These are phyloP conservation scores for Heliconius melpomene DNA, from an alignment of 1,140 invertebrate species.

Conservation along the genomic window DNA sequence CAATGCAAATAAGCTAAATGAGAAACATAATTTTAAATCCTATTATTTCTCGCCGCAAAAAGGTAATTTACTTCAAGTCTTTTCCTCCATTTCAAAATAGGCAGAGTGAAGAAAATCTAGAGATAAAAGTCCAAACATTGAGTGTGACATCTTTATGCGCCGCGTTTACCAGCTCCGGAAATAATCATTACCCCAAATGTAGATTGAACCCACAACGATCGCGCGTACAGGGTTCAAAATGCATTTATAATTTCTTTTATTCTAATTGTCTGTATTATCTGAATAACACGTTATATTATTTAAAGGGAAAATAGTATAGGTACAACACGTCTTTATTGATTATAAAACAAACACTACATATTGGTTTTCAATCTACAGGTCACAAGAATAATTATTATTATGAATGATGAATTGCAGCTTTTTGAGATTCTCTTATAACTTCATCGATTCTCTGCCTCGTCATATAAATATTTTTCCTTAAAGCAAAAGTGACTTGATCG, in stretches of 20 bases:
- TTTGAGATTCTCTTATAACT: conserved; percentile 22
- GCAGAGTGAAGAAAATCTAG: no score
- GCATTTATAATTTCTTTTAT: no score
- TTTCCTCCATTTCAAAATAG: no score
- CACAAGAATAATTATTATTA: background rate
- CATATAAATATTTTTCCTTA: conserved; percentile 46
- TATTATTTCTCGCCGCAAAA: background rate
- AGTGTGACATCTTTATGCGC: no score
- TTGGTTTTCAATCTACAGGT: background rate
- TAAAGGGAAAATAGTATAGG: background rate
- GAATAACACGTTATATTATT: background rate
- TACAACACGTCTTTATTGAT: background rate
- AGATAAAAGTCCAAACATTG: no score
- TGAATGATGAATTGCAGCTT: conserved; percentile 15
- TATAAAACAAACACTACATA: background rate
- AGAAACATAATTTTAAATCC: background rate
- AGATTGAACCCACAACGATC: no score
- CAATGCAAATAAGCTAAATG: background rate
- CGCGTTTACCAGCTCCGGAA: no score
- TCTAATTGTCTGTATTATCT: no score
- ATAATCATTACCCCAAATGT: no score
- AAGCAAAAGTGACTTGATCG: conserved; percentile 42
- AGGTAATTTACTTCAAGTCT: background rate
- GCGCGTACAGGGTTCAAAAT: no score
- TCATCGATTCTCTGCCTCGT: conserved; percentile 48